Percentiles rank a stretch among this genome's conserved stretches.
phyloP scores from a whole-genome alignment of 2,113 vertebrate species.

The Callaeas wilsoni region DNA sequence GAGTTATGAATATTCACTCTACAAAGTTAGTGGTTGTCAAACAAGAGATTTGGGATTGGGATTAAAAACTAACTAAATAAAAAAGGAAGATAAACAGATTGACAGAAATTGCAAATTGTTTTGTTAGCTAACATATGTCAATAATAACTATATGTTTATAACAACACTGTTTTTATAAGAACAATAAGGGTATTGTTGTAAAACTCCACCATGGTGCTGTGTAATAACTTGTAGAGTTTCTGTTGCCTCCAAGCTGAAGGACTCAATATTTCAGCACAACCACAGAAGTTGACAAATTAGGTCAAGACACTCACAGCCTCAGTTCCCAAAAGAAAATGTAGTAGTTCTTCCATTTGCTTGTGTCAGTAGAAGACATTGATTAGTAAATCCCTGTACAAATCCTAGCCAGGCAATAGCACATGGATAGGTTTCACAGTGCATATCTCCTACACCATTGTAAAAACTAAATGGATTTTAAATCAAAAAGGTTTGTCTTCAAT shows the following conservation, averaged over 20 bases:
- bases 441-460: neutral
- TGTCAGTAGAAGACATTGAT: neutral
- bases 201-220: neutral
- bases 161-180: no score
- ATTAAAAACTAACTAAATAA: neutral
- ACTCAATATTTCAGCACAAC: neutral
- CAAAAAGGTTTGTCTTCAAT: neutral
- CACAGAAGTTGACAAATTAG: neutral
- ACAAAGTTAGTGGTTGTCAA: neutral
- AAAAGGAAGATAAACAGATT: neutral
- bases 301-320: neutral
- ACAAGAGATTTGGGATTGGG: neutral
- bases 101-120: neutral
- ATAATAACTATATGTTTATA: no score
- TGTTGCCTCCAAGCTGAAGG: accelerated
- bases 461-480: neutral
- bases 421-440: neutral
- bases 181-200: neutral
- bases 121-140: neutral
- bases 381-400: neutral
- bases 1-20: neutral
- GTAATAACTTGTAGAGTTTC: neutral
- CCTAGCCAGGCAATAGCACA: neutral
- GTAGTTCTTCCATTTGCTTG: neutral
- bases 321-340: neutral